These are phyloP conservation scores for Octomys mimax DNA, from an alignment of 2,797 vertebrate genomes.

Conservation along the genomic window DNA sequence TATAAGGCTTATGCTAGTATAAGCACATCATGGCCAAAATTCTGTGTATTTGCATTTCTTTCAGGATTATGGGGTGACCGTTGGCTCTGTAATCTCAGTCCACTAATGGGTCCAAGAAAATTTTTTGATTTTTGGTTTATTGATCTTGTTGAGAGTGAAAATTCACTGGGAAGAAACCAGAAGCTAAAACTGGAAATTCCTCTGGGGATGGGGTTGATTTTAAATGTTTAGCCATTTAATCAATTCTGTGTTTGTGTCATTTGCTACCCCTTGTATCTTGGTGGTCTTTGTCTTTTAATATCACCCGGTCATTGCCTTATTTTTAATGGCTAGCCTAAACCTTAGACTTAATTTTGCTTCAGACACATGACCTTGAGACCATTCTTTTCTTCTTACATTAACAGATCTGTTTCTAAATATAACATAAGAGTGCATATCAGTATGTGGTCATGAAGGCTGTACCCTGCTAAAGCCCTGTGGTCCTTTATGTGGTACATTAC, in stretches of 20 bases:
- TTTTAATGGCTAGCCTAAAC: neutral
- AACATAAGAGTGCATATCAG: neutral
- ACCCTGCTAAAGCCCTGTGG: neutral
- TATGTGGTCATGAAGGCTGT: neutral
- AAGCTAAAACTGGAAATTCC: neutral
- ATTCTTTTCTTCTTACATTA: neutral
- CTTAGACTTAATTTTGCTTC: neutral
- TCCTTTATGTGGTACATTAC: neutral
- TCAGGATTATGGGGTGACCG: neutral
- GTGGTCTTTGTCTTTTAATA: neutral
- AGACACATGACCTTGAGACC: neutral
- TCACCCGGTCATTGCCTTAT: neutral
- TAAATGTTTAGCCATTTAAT: neutral
- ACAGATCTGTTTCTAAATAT: neutral
- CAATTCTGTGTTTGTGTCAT: neutral
- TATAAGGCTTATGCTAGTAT: neutral
- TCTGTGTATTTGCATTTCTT: neutral
- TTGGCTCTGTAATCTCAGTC: neutral
- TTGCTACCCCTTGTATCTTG: neutral
- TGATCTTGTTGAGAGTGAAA: neutral
- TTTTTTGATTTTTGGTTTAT: neutral
- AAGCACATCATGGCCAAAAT: neutral
- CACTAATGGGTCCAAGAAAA: neutral
- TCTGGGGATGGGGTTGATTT: neutral
- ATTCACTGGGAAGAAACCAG: neutral